Evolutionary conservation across 64 coral and sea anemone species (phyloP), one percentile per base, ranked within the genome.

Genomic region (Catalaphyllia jardinei): DNA sequence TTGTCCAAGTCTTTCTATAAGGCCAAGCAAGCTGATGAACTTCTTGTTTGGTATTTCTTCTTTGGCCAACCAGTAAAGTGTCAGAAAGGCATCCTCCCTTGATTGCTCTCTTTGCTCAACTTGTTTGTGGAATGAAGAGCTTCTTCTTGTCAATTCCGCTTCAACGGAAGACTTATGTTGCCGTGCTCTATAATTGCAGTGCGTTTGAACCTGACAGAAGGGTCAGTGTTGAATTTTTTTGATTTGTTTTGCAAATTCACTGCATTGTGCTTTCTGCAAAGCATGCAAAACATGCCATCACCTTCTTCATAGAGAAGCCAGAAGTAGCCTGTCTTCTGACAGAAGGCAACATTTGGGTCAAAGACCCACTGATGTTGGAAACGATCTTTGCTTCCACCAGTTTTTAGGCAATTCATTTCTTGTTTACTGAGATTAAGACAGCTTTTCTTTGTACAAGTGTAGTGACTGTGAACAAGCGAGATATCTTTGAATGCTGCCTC

Each of bases 231-330:
- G 20, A 92, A 92, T 62, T 80, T 87, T 35, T 33, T 28, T 16
- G 28, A 72, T 67, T 87, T 92, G 30, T 92, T 92, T 87, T 87
- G 84, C n/a, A 38, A 42, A 79, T 87, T 87, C 17, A 69, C 24
- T 14, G 61, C 24, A 20, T 92, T 87, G 61, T 87, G 83, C 28
- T 92, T 92, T 72, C 62, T 78, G 76, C 83, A 92, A 55, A 92
- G 60, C 20, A 87, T 13, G 60, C 83, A 92, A 63, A 87, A 92
- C 74, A 92, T 87, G 25, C 91, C 83, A n/a, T 4, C 29, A 19
- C 75, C 75, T 74, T 92, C 90, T 72, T 71, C 59, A 57, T 79
- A 92, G 16, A 92, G 57, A 4, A 92, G 83, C 90, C 90, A 86
- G 22, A 71, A 81, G 31, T 80, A 79, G 19, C 78, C 89, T 60